Evolutionary conservation across 2,888 invertebrate genomes (phyloP).

Genomic region (Thecophora atra): DNA sequence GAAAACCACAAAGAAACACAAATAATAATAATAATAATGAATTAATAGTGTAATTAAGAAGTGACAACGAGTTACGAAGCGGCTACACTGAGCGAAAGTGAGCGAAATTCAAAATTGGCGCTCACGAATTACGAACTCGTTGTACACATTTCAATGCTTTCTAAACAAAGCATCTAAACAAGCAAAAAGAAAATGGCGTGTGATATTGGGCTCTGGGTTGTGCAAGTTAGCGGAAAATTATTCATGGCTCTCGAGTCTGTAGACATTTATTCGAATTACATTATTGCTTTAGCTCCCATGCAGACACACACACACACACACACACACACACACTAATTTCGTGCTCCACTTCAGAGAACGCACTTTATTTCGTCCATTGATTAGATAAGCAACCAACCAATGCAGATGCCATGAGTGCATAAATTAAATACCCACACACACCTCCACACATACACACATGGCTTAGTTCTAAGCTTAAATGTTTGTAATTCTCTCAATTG

Average conservation of each 20-base stretch:
- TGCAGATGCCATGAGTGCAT: not conserved
- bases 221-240: constrained; percentile 50
- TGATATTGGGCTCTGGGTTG: constrained; percentile 60
- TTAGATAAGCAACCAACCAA: too few relatives aligned
- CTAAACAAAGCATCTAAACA: constrained; percentile 38
- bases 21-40: not conserved
- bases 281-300: too few relatives aligned
- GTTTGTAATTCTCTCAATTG: too few relatives aligned
- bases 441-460: constrained; percentile 1
- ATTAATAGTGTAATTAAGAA: too few relatives aligned
- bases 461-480: too few relatives aligned
- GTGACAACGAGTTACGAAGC: too few relatives aligned
- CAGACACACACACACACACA: too few relatives aligned
- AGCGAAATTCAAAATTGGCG: too few relatives aligned
- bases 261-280: not conserved
- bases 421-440: not conserved
- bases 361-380: too few relatives aligned
- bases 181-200: constrained; percentile 50
- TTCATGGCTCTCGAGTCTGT: not conserved
- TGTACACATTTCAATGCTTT: constrained; percentile 10
- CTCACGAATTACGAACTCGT: constrained; percentile 13
- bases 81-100: too few relatives aligned
- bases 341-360: too few relatives aligned
- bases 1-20: constrained; percentile 12
- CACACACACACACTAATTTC: too few relatives aligned